Evolutionary conservation across 2,888 invertebrate genomes (phyloP).

Genomic region (Hybos culiciformis): DNA sequence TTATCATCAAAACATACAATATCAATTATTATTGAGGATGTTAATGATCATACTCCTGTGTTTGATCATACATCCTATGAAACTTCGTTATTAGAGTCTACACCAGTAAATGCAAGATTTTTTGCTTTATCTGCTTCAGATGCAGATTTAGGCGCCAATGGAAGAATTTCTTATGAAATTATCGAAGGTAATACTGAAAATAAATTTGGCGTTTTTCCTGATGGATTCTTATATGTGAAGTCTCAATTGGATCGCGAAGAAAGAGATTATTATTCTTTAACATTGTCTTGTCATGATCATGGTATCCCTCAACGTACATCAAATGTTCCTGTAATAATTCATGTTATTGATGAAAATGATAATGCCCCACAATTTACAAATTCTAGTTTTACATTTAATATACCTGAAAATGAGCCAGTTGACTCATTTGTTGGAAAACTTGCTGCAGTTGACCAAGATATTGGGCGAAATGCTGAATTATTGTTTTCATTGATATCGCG

Average conservation of each 20-base stretch:
- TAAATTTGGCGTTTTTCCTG: conserved; percentile 89
- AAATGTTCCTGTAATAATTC: conserved; percentile 79
- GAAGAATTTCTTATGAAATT: conserved; percentile 66
- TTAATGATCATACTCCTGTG: conserved; percentile 90
- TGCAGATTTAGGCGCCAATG: conserved; percentile 70
- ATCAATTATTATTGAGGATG: conserved; percentile 63
- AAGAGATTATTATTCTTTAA: conserved; percentile 79
- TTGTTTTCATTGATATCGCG: conserved; percentile 62
- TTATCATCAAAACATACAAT: conserved; percentile 63
- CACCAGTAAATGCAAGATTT: conserved; percentile 79
- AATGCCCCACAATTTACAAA: conserved; percentile 87
- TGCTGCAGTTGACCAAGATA: conserved; percentile 77
- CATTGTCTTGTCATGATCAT: conserved; percentile 69
- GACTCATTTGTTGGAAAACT: conserved; percentile 88
- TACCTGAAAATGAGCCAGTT: conserved; percentile 75
- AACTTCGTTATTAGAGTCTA: conserved; percentile 79
- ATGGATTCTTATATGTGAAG: conserved; percentile 81
- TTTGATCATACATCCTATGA: conserved; percentile 88
- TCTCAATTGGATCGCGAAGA: conserved; percentile 78
- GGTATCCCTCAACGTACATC: conserved; percentile 67
- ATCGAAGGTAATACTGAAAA: conserved; percentile 72
- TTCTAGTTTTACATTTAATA: conserved; percentile 76
- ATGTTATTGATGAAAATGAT: conserved; percentile 93
- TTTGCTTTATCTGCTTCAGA: conserved; percentile 84
- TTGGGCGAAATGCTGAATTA: conserved; percentile 81